Evolutionary conservation across 2,888 invertebrate genomes (phyloP).

Genomic region (Oxycera nigricornis): DNA sequence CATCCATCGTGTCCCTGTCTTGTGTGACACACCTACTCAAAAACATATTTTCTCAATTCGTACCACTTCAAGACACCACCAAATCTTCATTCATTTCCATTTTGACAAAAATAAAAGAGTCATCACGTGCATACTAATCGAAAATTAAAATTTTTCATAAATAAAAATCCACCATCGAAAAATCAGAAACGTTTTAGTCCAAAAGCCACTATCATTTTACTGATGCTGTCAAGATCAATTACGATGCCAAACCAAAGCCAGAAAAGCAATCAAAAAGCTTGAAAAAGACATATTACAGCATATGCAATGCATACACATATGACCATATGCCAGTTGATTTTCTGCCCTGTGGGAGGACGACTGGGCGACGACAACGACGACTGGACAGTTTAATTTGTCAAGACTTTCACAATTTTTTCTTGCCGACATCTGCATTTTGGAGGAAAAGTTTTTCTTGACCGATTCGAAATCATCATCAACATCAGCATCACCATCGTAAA

Average conservation of each 20-base stretch:
- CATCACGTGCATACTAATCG: background rate
- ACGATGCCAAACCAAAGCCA: background rate
- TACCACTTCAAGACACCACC: background rate
- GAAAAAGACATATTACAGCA: background rate
- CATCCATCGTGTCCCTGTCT: background rate
- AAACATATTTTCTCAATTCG: background rate
- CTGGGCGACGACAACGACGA: no score
- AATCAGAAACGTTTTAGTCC: background rate
- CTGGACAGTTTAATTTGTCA: constrained; percentile 17
- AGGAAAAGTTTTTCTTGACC: background rate
- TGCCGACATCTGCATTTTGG: background rate
- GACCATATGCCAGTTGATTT: background rate
- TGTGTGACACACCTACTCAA: background rate
- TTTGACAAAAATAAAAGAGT: background rate
- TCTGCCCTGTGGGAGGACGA: constrained; percentile 8
- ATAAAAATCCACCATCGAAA: background rate
- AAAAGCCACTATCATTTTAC: background rate
- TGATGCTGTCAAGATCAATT: constrained; percentile 2
- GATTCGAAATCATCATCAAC: background rate
- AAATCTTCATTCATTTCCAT: background rate
- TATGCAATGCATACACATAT: background rate
- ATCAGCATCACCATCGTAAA: no score
- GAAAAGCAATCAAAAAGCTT: background rate
- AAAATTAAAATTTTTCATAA: constrained; percentile 13
- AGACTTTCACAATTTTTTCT: constrained; percentile 12